Evolutionary conservation across 2,113 vertebrate genomes (phyloP).

Genomic region (Lycocorax pyrrhopterus): DNA sequence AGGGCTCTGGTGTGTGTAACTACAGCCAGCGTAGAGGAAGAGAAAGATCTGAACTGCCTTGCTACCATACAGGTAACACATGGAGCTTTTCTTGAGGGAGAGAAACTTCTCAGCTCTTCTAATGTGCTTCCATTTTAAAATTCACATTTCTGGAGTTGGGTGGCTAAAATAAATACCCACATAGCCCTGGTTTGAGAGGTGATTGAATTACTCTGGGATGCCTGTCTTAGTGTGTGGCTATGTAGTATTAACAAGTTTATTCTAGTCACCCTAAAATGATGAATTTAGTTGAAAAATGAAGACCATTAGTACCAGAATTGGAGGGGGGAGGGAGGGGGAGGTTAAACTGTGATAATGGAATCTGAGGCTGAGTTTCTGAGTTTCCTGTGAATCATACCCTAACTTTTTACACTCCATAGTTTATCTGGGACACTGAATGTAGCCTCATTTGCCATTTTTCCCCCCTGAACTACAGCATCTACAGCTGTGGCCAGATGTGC

Average conservation of each 20-base stretch:
- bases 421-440: constrained; percentile 4
- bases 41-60: background rate
- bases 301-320: background rate
- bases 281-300: background rate
- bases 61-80: background rate
- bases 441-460: background rate
- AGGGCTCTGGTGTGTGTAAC: background rate
- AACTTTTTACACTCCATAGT: background rate
- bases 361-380: background rate
- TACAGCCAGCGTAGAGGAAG: accelerated
- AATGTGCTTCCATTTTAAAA: background rate
- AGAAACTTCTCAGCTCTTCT: background rate
- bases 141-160: background rate
- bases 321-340: background rate
- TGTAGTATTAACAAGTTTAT: background rate
- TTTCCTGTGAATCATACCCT: background rate
- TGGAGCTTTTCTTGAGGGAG: background rate
- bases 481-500: constrained; percentile 33
- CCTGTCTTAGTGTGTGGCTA: background rate
- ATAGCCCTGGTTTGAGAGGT: background rate
- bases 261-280: background rate
- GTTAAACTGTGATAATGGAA: background rate
- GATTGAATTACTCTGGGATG: background rate
- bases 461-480: background rate
- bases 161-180: background rate